Base-by-base conservation (phyloP, 2,888 invertebrate genomes). In the Drosophila greeni region DNA sequence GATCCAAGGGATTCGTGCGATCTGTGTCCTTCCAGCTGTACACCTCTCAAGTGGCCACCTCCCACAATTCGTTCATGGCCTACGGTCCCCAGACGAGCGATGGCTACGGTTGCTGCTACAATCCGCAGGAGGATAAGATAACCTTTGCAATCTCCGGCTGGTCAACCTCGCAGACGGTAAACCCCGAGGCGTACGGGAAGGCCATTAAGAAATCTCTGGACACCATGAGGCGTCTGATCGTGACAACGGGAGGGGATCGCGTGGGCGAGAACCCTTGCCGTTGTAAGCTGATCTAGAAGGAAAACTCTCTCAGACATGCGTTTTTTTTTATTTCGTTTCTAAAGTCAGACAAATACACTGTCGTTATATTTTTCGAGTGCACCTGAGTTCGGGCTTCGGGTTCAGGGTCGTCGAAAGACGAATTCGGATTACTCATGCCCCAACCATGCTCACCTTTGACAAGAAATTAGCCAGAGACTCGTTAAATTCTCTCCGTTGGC, bases 61-160 rank as follows among this genome's bases (percentile, higher is more conserved):
- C 92, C 82, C 92, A 93, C 86, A 93, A 94, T 73, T 93, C 93
- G 4, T 95, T 96, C 85, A 95, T 98, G 95, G 94, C 94, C 84
- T 98, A 95, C 87, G 98, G 96, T 0, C 97, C 98, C 0, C 90
- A 95, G 6, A 94, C 93, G 11, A 89, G 92, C 1, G 93, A 97
- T 87, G 97, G 98, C 14, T 98, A 98, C 87, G 96, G 95, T 7
- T 94, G 96, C 77, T 98, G 97, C 89, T 98, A 98, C 90, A 98
- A 98, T 90, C 97, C 97, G 6, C 92, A 95, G 53, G 89, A 90
- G 43, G 89, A 92, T 26, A 92, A 93, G 84, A 92, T 97, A 26
- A 92, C 93, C 85, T 93, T 96, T 85, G 93, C 93, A 1, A 91
- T 94, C 1, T 91, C 95, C 0, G 92, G 95, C 11, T 95, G 94